Conservation (phyloP, 2,113 vertebrate genomes). For the Channa maculata region DNA sequence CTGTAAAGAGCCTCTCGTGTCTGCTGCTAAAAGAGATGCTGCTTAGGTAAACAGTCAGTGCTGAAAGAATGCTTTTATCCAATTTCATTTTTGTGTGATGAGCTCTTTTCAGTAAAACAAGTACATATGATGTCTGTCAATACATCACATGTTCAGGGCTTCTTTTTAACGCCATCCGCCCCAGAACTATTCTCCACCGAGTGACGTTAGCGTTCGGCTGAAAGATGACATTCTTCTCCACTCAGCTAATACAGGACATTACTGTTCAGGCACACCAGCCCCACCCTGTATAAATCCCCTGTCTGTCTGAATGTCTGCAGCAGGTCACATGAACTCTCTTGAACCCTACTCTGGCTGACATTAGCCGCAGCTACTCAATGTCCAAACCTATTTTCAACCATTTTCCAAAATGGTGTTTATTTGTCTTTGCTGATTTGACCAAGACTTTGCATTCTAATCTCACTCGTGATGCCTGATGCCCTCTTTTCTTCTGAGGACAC, state of each 20-base stretch:
- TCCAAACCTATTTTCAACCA: slow-evolving; percentile 6
- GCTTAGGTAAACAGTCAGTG: slow-evolving; percentile 42
- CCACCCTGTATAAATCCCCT: slow-evolving; percentile 58
- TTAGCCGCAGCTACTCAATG: slow-evolving; percentile 4
- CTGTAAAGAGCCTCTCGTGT: slow-evolving; percentile 45
- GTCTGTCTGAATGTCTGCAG: slow-evolving; percentile 60
- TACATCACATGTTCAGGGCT: background rate
- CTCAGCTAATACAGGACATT: slow-evolving; percentile 59
- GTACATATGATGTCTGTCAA: slow-evolving; percentile 2
- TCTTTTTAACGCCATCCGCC: slow-evolving; percentile 14
- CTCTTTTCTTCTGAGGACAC: slow-evolving; percentile 1
- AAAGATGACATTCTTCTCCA: slow-evolving; percentile 69
- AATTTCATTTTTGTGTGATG: background rate
- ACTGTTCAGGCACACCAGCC: slow-evolving; percentile 65
- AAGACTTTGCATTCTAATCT: slow-evolving; percentile 5
- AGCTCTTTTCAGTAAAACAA: slow-evolving; percentile 6
- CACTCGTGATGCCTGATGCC: background rate
- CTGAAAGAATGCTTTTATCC: slow-evolving; percentile 52
- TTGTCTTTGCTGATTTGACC: slow-evolving; percentile 18
- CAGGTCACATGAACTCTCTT: slow-evolving; percentile 50
- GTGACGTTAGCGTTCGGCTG: slow-evolving; percentile 51
- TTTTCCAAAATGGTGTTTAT: slow-evolving; percentile 11
- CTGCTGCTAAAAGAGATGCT: slow-evolving; percentile 40
- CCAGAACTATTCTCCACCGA: slow-evolving; percentile 1
- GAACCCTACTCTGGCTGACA: slow-evolving; percentile 44